These are phyloP conservation scores for Lasiurus borealis DNA, from an alignment of 2,113 vertebrate species.

Conservation along the genomic window DNA sequence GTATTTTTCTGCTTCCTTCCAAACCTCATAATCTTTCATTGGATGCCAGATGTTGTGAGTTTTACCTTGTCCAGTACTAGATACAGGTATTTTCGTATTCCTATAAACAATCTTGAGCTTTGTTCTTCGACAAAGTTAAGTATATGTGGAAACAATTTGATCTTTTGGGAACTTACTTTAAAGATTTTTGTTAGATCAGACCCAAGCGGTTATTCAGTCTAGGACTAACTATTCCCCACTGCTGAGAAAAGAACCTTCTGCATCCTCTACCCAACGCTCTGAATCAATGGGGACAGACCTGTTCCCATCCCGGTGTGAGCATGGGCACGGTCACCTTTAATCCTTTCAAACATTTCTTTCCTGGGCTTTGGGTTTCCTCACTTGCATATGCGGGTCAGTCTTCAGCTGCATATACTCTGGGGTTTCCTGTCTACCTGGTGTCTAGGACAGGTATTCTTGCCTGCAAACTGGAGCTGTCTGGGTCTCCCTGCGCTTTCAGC, in stretches of 20 bases:
- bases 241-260: neutral
- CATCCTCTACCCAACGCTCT: neutral
- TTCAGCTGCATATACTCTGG: neutral
- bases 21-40: neutral
- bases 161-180: neutral
- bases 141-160: slow-evolving; percentile 34
- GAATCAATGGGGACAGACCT: neutral
- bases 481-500: neutral
- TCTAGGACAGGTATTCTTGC: neutral
- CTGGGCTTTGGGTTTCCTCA: neutral
- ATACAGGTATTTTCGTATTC: neutral
- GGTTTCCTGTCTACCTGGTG: neutral
- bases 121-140: neutral
- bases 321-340: neutral
- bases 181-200: neutral
- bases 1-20: neutral
- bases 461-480: neutral
- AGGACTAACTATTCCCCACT: neutral
- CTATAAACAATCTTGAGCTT: neutral
- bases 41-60: neutral
- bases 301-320: neutral
- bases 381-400: neutral
- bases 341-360: neutral
- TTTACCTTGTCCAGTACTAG: neutral
- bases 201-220: neutral